Percentiles rank a stretch among this genome's conserved stretches.
These are phyloP conservation scores for Rhombomys opimus DNA, from an alignment of 2,113 vertebrate genomes.

Conservation along the genomic window DNA sequence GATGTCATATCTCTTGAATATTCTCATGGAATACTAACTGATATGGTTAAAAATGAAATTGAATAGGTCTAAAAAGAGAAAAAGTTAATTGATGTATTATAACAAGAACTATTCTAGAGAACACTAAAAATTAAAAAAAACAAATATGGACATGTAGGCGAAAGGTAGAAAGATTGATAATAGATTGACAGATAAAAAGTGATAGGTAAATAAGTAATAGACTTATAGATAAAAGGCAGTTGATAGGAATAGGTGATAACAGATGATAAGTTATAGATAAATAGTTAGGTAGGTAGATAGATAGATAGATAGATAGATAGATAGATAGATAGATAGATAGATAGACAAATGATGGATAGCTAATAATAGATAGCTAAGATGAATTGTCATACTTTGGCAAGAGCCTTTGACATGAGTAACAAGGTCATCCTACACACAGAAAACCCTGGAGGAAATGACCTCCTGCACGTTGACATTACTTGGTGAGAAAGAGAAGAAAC, in stretches of 20 bases:
- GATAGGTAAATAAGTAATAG: background rate
- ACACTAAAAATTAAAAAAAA: background rate
- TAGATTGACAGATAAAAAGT: background rate
- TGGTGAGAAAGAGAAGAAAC: background rate
- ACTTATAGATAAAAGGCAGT: background rate
- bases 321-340: background rate
- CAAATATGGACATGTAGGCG: background rate
- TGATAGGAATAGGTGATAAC: background rate
- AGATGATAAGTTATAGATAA: background rate
- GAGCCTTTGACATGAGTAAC: background rate
- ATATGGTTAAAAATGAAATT: background rate
- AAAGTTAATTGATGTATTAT: background rate
- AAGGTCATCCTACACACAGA: background rate
- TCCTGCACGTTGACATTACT: background rate
- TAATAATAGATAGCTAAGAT: background rate
- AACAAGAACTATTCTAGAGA: background rate
- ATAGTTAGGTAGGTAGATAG: background rate
- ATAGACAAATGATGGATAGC: background rate
- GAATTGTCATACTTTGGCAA: background rate
- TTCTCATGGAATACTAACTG: background rate
- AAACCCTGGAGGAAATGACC: background rate
- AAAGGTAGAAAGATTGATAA: background rate
- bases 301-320: background rate
- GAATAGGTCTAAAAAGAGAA: background rate
- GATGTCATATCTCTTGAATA: background rate